Conservation (phyloP, 2,113 vertebrate genomes). For the Nerophis lumbriciformis region DNA sequence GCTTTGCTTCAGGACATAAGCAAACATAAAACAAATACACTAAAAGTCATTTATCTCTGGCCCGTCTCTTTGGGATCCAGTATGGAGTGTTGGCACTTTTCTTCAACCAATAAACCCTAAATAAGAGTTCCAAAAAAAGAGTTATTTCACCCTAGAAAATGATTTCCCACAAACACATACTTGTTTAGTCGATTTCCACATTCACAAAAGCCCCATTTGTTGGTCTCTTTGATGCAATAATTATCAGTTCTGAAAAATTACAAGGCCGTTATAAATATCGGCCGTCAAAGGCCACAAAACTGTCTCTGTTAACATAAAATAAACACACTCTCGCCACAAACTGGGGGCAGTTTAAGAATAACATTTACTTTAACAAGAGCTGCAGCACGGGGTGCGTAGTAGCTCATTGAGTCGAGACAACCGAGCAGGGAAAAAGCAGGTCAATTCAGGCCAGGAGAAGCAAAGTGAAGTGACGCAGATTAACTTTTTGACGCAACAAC, state of each 20-base stretch:
- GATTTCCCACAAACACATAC: constrained; percentile 9
- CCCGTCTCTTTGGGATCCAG: constrained; percentile 15
- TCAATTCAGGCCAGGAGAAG: background rate
- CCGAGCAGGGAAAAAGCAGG: background rate
- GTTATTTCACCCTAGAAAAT: background rate
- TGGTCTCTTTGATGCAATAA: background rate
- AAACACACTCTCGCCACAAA: background rate
- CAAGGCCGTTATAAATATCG: background rate
- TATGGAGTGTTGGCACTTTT: constrained; percentile 36
- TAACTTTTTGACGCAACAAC: no score
- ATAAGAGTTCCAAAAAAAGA: constrained; percentile 27
- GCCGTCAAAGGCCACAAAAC: background rate
- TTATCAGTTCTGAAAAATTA: background rate
- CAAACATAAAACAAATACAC: constrained; percentile 6
- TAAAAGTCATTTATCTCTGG: background rate
- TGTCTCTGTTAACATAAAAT: constrained; percentile 8
- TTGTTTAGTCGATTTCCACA: constrained; percentile 19
- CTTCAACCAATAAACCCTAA: constrained; percentile 41
- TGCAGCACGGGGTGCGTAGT: background rate
- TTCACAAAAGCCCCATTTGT: constrained; percentile 18
- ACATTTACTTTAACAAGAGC: constrained; percentile 15
- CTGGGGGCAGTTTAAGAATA: background rate
- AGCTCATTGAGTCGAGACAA: background rate
- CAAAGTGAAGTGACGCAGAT: background rate
- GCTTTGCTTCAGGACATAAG: constrained; percentile 2